Percentiles rank a stretch among this genome's conserved stretches.
phyloP scores from a whole-genome alignment of 92 coral and sea anemone genomes.

The Parazoanthus darwini region DNA sequence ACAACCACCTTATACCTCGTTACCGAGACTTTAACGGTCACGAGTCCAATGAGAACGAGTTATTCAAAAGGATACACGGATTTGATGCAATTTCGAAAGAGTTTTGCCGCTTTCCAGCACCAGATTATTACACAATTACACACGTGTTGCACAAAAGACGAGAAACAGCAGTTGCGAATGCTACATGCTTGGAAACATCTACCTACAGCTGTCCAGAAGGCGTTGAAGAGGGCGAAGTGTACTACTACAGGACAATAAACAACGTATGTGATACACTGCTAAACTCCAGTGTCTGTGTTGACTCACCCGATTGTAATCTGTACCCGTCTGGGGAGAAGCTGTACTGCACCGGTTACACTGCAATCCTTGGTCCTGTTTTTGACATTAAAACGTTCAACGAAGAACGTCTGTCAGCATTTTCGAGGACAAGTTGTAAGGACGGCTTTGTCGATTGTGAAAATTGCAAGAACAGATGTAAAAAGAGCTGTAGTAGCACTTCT shows the following conservation, averaged over 20 bases:
- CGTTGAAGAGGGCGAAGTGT: constrained; percentile 61
- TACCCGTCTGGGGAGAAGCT: constrained; percentile 46
- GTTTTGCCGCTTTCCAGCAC: constrained; percentile 74
- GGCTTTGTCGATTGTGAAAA: constrained; percentile 56
- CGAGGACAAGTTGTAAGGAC: constrained; percentile 39
- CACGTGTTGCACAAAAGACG: constrained; percentile 55
- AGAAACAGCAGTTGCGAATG: constrained; percentile 60
- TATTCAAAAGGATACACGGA: constrained; percentile 46
- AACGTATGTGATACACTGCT: constrained; percentile 61
- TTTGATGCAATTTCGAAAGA: constrained; percentile 49
- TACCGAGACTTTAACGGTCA: constrained; percentile 67
- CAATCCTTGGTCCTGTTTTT: constrained; percentile 52
- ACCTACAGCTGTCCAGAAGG: constrained; percentile 56
- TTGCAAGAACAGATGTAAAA: constrained; percentile 53
- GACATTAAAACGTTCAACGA: constrained; percentile 54
- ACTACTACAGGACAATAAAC: constrained; percentile 67
- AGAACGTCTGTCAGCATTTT: constrained; percentile 51
- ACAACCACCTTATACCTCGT: constrained; percentile 56
- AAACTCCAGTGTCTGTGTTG: constrained; percentile 44
- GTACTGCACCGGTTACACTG: constrained; percentile 63
- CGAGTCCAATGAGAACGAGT: constrained; percentile 51
- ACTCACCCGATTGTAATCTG: constrained; percentile 46
- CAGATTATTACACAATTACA: constrained; percentile 55
- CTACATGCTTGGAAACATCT: constrained; percentile 46
- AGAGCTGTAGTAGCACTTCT: constrained; percentile 15